These are phyloP conservation scores for Sciurus carolinensis DNA, from an alignment of 2,797 vertebrate genomes.

Conservation along the genomic window DNA sequence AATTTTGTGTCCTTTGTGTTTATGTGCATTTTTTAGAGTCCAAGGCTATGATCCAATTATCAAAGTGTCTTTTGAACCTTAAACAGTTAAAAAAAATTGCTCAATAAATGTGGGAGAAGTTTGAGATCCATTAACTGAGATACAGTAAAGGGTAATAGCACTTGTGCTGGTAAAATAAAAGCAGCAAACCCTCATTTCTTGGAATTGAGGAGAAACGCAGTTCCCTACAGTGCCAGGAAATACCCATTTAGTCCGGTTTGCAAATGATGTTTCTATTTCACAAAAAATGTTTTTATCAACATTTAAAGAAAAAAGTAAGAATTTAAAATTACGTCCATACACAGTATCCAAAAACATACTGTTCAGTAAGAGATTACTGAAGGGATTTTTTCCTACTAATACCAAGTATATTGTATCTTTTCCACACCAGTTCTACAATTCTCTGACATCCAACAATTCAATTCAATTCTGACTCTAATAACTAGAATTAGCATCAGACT, in stretches of 20 bases:
- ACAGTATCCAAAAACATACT: not conserved
- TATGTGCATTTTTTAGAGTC: not conserved
- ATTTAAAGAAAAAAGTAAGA: slow-evolving; percentile 31
- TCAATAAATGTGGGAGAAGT: not conserved
- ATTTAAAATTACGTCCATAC: not conserved
- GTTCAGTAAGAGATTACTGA: not conserved
- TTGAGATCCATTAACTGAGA: not conserved
- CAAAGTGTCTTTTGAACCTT: not conserved
- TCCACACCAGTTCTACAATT: not conserved
- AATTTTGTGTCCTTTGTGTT: not conserved
- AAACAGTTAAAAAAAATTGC: not conserved
- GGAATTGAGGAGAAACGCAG: not conserved
- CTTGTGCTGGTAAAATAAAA: not conserved
- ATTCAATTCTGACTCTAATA: not conserved
- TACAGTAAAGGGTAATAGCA: not conserved
- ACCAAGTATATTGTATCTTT: not conserved
- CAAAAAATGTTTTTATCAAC: not conserved
- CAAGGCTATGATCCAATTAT: not conserved
- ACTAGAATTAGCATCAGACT: not conserved
- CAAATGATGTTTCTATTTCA: not conserved
- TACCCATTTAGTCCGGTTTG: not conserved
- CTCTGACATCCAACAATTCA: not conserved
- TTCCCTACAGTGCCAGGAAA: not conserved
- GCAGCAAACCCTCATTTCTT: not conserved
- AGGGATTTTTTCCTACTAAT: not conserved